These are phyloP conservation scores for Oscheius sp. DNA, from an alignment of 2,888 invertebrate genomes.

Conservation along the genomic window DNA sequence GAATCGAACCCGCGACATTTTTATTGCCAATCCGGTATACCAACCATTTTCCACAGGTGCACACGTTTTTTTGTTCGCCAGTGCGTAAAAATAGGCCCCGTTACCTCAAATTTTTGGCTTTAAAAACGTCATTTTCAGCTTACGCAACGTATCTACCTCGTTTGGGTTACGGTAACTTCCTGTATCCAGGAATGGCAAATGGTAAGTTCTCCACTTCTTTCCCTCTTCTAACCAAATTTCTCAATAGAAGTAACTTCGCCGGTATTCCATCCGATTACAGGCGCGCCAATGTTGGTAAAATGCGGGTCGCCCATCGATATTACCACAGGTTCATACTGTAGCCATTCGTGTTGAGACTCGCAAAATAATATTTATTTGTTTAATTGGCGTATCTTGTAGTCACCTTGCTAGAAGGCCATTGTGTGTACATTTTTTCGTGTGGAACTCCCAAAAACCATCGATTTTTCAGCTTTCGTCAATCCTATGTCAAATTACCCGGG, in stretches of 20 bases:
- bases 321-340: slow-evolving; percentile 22
- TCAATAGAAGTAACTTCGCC: background rate
- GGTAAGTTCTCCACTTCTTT: slow-evolving; percentile 7
- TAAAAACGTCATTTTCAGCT: slow-evolving; percentile 53
- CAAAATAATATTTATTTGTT: slow-evolving; percentile 3
- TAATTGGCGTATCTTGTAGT: slow-evolving; percentile 4
- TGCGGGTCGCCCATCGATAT: slow-evolving; percentile 35
- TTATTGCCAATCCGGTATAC: no score
- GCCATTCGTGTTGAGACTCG: background rate
- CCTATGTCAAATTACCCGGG: slow-evolving; percentile 51
- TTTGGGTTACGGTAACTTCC: slow-evolving; percentile 46
- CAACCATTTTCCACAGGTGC: no score
- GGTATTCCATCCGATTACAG: slow-evolving; percentile 5
- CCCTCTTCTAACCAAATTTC: background rate
- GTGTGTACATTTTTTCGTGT: background rate
- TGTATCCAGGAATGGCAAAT: slow-evolving; percentile 47
- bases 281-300: slow-evolving; percentile 36
- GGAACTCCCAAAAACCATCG: background rate
- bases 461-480: slow-evolving; percentile 51
- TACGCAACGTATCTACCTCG: slow-evolving; percentile 65
- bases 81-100: no score
- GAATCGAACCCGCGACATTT: no score
- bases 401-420: background rate
- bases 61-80: no score
- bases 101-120: background rate